Conservation (phyloP, 2,888 invertebrate genomes). For the Cryptus armator region DNA sequence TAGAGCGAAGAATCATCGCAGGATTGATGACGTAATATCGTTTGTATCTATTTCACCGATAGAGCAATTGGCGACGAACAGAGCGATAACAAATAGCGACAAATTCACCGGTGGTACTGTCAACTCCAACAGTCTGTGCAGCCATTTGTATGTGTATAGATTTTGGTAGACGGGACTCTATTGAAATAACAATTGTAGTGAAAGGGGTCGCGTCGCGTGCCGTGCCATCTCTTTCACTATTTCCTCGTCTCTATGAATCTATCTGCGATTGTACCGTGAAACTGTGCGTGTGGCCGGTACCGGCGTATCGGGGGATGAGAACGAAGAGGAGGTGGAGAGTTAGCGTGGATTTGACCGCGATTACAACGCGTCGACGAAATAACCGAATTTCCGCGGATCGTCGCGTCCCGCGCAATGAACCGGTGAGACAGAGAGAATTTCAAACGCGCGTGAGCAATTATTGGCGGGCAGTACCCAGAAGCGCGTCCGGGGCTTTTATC, state of each 20-base stretch:
- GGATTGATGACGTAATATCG: neutral
- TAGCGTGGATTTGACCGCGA: conserved; percentile 71
- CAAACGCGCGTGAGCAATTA: conserved; percentile 76
- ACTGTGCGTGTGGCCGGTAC: conserved; percentile 40
- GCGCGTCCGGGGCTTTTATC: conserved; percentile 49
- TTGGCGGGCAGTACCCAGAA: conserved; percentile 69
- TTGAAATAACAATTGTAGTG: conserved; percentile 48
- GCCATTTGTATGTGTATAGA: conserved; percentile 1
- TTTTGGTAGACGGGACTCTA: conserved; percentile 20
- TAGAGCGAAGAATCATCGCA: neutral
- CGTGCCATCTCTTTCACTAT: neutral
- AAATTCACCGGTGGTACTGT: neutral
- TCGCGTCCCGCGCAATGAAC: conserved; percentile 71
- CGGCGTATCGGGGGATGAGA: conserved; percentile 3
- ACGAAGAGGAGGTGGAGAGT: neutral
- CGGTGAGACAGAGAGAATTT: conserved; percentile 58
- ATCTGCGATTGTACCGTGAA: conserved; percentile 36
- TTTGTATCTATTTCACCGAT: neutral
- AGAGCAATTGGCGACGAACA: neutral
- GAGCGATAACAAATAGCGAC: neutral
- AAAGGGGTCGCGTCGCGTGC: conserved; percentile 8
- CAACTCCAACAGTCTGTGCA: neutral
- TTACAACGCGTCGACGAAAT: conserved; percentile 78
- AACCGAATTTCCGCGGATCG: conserved; percentile 78
- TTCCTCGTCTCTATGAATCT: conserved; percentile 43